Evolutionary conservation across 2,113 vertebrate species (phyloP), one percentile per base, ranked within the genome.

Genomic region (Protomyctophum bolini): DNA sequence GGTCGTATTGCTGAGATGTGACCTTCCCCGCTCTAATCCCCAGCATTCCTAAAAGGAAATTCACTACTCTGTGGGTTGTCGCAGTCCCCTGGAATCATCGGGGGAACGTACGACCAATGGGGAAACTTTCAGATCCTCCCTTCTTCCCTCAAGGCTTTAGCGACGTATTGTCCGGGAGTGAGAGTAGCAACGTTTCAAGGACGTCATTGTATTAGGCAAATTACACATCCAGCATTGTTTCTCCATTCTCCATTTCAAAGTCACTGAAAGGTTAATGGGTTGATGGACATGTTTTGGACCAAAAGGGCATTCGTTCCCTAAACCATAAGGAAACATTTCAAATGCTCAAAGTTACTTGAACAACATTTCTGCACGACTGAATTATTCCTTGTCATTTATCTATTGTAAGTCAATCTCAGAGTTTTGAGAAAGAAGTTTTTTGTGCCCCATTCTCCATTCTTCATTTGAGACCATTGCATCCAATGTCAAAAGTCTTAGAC

Each of bases 21-120:
- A 75, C 76, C 84, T 71, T 77, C 70, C 61, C n/a, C 47, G 45
- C 72, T 73, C 70, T 74, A 66, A 83, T 57, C 68, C 57, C 4
- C 58, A 58, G 79, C 66, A 68, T 82, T 82, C 77, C 74, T 63
- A 72, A 41, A 58, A 82, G 66, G 61, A 49, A 63, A 64, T 58
- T 75, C 50, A 29, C 63, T 61, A 61, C 71, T 81, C 77, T 58
- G 47, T 70, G 70, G 68, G 75, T 74, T 59, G 66, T 71, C 63
- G 52, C 15, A 49, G 56, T 72, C 65, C 47, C 45, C 55, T 6
- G 14, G 49, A 59, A 48, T 52, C 55, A 62, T 74, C 47, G 50
- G 52, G 33, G 61, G 69, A 73, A 58, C 48, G 51, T 72, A 60
- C 47, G 60, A 73, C 66, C 77, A 84, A 75, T 71, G 61, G 70